Evolutionary conservation across 2,113 vertebrate species (phyloP), one percentile per base, ranked within the genome.

Genomic region (Crotalus helleri): DNA sequence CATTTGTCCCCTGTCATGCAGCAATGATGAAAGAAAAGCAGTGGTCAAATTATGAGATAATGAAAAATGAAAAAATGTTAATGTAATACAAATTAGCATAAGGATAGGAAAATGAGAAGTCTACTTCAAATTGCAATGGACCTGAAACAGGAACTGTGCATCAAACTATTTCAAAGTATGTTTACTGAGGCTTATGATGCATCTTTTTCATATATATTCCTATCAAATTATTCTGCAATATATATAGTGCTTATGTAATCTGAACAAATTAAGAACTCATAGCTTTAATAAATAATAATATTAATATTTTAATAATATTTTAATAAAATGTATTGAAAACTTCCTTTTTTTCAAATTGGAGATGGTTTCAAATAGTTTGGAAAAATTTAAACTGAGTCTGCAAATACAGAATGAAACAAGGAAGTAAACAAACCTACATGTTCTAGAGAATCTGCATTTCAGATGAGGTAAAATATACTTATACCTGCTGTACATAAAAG

Each of bases 321-420:
- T 94, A 94, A 93, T 86, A 55, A 94, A 86, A 17, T 58, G 39
- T 88, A 95, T 87, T 61, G 81, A 93, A 94, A 58, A 93, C 5
- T 17, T 96, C 94, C 21, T 91, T 57, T 94, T 92, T 54, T 94
- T 92, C 39, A 94, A 88, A 53, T 94, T 57, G 95, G 85, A 13
- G 69, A 21, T 59, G 58, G 15, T 93, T 95, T 95, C 90, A 93
- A 64, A 57, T 51, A 53, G 8, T 94, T 93, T 94, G 0, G 59
- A 89, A 81, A 54, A 0, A 93, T 95, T 96, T 61, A 24, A 91
- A 2, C 58, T 85, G 5, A 54, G 33, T 12, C 94, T 53, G 85
- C 7, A 64, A 46, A 33, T 88, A 26, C 29, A 64, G 89, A 86
- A 92, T 87, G 53, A 93, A 69, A 88, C 54, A 69, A n/a, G 29